Conservation (phyloP, 1,140 invertebrate genomes). For the Trialeurodes vaporariorum region DNA sequence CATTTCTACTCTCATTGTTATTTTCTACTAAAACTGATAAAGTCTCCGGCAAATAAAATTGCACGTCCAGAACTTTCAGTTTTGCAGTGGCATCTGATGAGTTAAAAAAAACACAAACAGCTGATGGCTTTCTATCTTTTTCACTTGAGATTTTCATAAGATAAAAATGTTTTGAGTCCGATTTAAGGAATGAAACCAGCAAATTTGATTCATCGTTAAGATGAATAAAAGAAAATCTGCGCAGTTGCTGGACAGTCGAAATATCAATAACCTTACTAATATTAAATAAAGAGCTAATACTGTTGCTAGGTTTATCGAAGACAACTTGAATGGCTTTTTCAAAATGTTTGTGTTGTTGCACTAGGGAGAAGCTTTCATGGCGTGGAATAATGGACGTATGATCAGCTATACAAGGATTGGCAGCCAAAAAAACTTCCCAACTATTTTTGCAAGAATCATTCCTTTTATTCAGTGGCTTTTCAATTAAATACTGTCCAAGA, state of each 20-base stretch:
- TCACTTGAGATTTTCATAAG: slow-evolving; percentile 9
- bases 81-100: slow-evolving; percentile 18
- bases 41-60: slow-evolving; percentile 70
- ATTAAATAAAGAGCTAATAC: background rate
- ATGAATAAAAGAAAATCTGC: slow-evolving; percentile 3
- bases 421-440: slow-evolving; percentile 66
- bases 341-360: slow-evolving; percentile 67
- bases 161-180: slow-evolving; percentile 12
- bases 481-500: slow-evolving; percentile 77
- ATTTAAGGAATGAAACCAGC: background rate
- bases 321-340: slow-evolving; percentile 45
- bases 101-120: slow-evolving; percentile 19
- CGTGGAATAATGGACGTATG: slow-evolving; percentile 60
- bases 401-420: slow-evolving; percentile 56
- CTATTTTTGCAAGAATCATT: slow-evolving; percentile 47
- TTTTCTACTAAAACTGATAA: slow-evolving; percentile 61
- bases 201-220: slow-evolving; percentile 6
- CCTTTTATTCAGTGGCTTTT: slow-evolving; percentile 49
- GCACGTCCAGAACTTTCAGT: slow-evolving; percentile 46
- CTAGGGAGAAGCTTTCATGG: slow-evolving; percentile 60
- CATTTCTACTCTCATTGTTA: slow-evolving; percentile 37
- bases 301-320: slow-evolving; percentile 2
- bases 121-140: background rate
- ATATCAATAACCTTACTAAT: background rate
- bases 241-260: background rate